Base-by-base conservation (phyloP, 2,888 invertebrate species). In the Oxyteleia sp. region DNA sequence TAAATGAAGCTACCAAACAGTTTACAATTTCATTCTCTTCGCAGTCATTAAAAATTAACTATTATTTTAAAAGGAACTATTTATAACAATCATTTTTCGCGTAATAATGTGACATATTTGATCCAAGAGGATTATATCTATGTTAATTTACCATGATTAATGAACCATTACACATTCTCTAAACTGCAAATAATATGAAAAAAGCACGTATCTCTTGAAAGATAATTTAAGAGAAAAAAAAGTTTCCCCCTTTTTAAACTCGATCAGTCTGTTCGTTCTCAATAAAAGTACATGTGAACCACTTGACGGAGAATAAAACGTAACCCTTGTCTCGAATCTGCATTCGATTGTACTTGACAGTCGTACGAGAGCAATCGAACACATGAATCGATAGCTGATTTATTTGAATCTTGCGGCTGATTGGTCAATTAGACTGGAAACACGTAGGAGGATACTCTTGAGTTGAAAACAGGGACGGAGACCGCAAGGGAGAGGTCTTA, bases 351-450 rank as follows among this genome's bases (percentile, higher is more conserved):
- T 41, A 51, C 84, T 82, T 76, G 85, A 76, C 76, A 81, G 75
- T 57, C 71, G 69, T 59, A 72, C 82, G 80, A 87, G 86, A 87
- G 89, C 90, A 91, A 91, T 92, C 90, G 90, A 91, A 91, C 87
- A 78, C 84, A 75, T 88, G 90, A 82, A 92, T 93, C 92, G 90
- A 92, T 91, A 88, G 90, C 89, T 90, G 90, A 91, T 92, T 92
- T 90, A 89, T 91, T 90, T 87, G 90, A 91, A 91, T 92, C 90
- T 92, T 90, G 89, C 88, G 87, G 90, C 88, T 92, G 92, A 93
- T 93, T 93, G 92, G 93, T 93, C 93, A 93, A 93, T 93, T 93
- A 92, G 89, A 90, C 88, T 86, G 88, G 88, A 93, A 93, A 91
- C 93, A 93, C 93, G 93, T 93, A 92, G 86, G 82, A 88, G 85